A percentile compares a stretch with the other conserved stretches of the same genome.
phyloP scores from a whole-genome alignment of 2,888 invertebrate species.

The Euzetes globulus region DNA sequence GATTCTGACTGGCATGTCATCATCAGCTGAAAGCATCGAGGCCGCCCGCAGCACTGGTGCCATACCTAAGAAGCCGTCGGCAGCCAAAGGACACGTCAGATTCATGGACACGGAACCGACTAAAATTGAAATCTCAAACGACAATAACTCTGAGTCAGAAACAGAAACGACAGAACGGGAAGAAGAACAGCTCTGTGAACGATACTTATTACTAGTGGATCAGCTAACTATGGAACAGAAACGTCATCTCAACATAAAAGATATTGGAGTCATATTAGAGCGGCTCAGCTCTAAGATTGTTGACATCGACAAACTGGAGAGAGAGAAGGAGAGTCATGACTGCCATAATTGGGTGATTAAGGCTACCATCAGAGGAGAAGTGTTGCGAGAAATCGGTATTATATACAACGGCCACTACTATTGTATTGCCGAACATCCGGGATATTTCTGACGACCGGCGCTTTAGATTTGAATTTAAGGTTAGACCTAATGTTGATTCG shows the following conservation, averaged over 20 bases:
- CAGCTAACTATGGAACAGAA: constrained; percentile 86
- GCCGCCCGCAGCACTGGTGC: constrained; percentile 40
- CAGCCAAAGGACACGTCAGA: constrained; percentile 41
- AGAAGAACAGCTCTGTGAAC: constrained; percentile 65
- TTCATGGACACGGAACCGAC: constrained; percentile 39
- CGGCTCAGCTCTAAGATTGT: constrained; percentile 84
- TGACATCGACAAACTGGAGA: constrained; percentile 82
- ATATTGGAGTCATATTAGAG: constrained; percentile 88
- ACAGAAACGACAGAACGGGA: constrained; percentile 88
- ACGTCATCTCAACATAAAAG: constrained; percentile 83
- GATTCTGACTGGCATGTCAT: not conserved
- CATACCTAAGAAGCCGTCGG: constrained; percentile 57
- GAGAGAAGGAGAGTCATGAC: constrained; percentile 85
- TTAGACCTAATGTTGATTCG: not conserved
- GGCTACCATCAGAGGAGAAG: constrained; percentile 85
- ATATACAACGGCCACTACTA: constrained; percentile 93
- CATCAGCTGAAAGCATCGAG: constrained; percentile 6
- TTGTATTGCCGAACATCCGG: constrained; percentile 88
- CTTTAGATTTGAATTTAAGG: not conserved
- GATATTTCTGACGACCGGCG: constrained; percentile 53
- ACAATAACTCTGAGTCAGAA: constrained; percentile 66
- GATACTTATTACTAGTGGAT: constrained; percentile 84
- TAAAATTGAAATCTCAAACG: constrained; percentile 38
- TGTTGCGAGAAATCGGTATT: constrained; percentile 79
- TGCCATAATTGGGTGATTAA: constrained; percentile 96